phyloP scores from a whole-genome alignment of 1,140 invertebrate genomes.

The Apis mellifera region DNA sequence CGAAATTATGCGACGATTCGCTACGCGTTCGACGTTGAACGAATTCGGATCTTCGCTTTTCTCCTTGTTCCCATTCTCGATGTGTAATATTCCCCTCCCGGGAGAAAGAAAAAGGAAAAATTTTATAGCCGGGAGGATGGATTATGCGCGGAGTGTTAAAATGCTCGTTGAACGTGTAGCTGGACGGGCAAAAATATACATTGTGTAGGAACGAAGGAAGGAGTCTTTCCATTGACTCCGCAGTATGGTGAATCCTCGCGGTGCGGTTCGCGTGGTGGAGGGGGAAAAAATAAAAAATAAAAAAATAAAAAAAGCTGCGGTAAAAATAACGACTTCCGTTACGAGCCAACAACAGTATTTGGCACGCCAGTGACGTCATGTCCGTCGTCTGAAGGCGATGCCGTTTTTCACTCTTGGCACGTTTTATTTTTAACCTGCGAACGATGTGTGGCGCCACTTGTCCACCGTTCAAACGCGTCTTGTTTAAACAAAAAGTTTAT shows the following conservation, averaged over 20 bases:
- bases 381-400: conserved; percentile 59
- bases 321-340: conserved; percentile 62
- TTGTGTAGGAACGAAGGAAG: conserved; percentile 2
- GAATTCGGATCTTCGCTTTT: neutral
- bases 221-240: conserved; percentile 23
- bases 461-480: neutral
- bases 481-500: neutral
- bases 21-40: no score
- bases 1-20: neutral
- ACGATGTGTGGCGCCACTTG: conserved; percentile 4
- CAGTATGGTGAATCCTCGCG: conserved; percentile 44
- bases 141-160: neutral
- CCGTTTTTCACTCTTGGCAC: conserved; percentile 4
- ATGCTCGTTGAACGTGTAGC: neutral
- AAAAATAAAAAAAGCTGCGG: conserved; percentile 13
- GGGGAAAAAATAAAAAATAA: no score
- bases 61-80: neutral
- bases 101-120: no score
- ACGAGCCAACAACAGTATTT: conserved; percentile 50
- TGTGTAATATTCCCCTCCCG: neutral
- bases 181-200: conserved; percentile 1
- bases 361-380: conserved; percentile 62
- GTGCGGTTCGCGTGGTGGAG: conserved; percentile 21
- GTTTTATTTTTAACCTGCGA: conserved; percentile 27
- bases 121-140: neutral